Conservation (phyloP, 2,888 invertebrate genomes). For the Heliconius hortense region DNA sequence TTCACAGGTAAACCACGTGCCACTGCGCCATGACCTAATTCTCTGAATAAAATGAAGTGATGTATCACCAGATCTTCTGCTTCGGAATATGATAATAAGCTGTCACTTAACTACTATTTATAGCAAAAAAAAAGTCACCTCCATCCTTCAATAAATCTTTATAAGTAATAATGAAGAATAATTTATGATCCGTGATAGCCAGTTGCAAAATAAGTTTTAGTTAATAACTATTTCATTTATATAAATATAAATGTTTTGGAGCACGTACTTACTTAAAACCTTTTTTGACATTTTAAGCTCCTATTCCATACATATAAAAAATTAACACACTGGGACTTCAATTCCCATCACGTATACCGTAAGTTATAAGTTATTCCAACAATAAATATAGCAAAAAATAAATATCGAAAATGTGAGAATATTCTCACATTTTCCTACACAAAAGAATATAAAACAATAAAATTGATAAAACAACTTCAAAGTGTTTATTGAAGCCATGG, state of each 20-base stretch:
- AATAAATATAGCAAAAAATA: too few relatives aligned
- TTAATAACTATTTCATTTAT: not conserved
- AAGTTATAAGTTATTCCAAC: too few relatives aligned
- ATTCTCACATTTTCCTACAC: not conserved
- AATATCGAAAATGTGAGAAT: not conserved
- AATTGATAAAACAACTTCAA: constrained; percentile 4
- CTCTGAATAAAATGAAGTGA: not conserved
- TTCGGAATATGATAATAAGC: not conserved
- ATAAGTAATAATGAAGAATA: not conserved
- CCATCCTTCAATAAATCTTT: not conserved
- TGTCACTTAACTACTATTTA: not conserved
- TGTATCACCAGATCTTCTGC: not conserved
- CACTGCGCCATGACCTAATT: too few relatives aligned
- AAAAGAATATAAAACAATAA: not conserved
- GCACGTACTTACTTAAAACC: too few relatives aligned
- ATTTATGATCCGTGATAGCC: not conserved
- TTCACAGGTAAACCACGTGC: too few relatives aligned
- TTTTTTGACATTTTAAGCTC: too few relatives aligned
- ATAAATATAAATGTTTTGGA: too few relatives aligned
- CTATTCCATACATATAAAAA: too few relatives aligned
- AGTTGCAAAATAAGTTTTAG: not conserved
- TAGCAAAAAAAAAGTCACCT: not conserved
- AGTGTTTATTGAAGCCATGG: constrained; percentile 7
- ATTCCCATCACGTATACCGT: too few relatives aligned
- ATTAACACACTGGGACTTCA: too few relatives aligned